A percentile compares a stretch with the other conserved stretches of the same genome.
Evolutionary conservation across 2,113 vertebrate genomes (phyloP).

Genomic region (Henicopernis longicauda): DNA sequence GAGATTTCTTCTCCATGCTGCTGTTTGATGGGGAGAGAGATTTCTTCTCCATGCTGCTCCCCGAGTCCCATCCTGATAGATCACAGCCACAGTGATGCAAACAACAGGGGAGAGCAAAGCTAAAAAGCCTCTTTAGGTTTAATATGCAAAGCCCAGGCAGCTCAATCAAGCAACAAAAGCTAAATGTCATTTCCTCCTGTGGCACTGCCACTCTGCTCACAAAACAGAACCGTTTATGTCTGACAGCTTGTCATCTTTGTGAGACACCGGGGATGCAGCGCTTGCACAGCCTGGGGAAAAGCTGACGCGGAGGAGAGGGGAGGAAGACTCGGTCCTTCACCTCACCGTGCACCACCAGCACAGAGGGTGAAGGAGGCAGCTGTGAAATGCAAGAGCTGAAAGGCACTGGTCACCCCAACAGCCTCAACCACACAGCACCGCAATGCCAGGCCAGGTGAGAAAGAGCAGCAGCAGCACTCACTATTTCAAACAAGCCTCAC

Average conservation of each 20-base stretch:
- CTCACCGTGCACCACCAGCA: background rate
- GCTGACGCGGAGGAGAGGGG: background rate
- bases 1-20: background rate
- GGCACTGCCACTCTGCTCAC: background rate
- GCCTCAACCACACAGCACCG: rapidly evolving
- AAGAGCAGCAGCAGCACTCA: background rate
- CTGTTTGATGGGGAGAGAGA: background rate
- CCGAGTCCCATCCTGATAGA: background rate
- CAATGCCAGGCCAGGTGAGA: background rate
- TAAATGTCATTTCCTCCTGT: conserved; percentile 2
- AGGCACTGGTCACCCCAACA: background rate
- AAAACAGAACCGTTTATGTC: background rate
- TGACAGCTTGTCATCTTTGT: background rate
- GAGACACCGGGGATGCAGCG: rapidly evolving
- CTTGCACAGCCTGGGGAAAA: background rate
- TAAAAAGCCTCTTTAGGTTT: background rate
- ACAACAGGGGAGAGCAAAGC: background rate
- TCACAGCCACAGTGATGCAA: background rate
- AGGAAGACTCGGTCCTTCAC: background rate
- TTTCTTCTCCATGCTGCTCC: background rate
- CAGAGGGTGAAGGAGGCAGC: rapidly evolving
- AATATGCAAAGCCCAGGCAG: conserved; percentile 7
- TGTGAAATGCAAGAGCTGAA: background rate
- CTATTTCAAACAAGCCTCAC: background rate
- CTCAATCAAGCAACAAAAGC: conserved; percentile 29